phyloP scores from a whole-genome alignment of 2,888 invertebrate species.

The Eristalinus aeneus region DNA sequence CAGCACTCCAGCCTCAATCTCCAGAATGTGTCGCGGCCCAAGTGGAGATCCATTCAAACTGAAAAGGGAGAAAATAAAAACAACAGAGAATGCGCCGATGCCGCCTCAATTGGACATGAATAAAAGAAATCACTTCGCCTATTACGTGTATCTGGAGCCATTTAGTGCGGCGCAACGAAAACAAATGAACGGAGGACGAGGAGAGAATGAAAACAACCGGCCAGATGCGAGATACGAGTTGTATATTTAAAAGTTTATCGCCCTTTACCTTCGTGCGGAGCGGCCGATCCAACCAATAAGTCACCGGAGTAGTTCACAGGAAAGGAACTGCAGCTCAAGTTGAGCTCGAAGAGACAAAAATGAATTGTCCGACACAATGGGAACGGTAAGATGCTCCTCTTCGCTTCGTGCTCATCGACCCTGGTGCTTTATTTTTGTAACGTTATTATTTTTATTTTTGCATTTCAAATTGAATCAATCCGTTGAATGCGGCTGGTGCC shows the following conservation, averaged over 20 bases:
- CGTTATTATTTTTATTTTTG: constrained; percentile 68
- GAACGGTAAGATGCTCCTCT: constrained; percentile 25
- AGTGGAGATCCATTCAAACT: constrained; percentile 30
- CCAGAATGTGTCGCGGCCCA: constrained; percentile 21
- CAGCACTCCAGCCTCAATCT: constrained; percentile 10
- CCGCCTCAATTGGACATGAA: constrained; percentile 54
- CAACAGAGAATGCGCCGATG: constrained; percentile 4
- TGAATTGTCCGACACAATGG: constrained; percentile 53
- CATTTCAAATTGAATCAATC: constrained; percentile 69
- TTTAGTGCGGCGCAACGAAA: constrained; percentile 59
- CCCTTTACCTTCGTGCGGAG: constrained; percentile 54
- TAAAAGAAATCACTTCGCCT: constrained; percentile 56
- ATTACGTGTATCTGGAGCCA: constrained; percentile 60
- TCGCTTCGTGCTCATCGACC: constrained; percentile 1
- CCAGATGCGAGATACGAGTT: background rate
- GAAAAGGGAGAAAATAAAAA: constrained; percentile 36
- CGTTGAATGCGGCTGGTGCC: constrained; percentile 20
- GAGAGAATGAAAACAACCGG: background rate
- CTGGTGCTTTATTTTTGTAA: constrained; percentile 27
- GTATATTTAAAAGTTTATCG: constrained; percentile 58
- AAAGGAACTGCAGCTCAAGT: constrained; percentile 60
- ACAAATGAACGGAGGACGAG: constrained; percentile 31
- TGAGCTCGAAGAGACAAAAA: constrained; percentile 19
- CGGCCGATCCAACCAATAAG: constrained; percentile 36
- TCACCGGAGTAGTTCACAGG: constrained; percentile 62